A percentile compares a stretch with the other conserved stretches of the same genome.
Evolutionary conservation across 2,888 invertebrate genomes (phyloP).

Genomic region (Eutolmus rufibarbis): DNA sequence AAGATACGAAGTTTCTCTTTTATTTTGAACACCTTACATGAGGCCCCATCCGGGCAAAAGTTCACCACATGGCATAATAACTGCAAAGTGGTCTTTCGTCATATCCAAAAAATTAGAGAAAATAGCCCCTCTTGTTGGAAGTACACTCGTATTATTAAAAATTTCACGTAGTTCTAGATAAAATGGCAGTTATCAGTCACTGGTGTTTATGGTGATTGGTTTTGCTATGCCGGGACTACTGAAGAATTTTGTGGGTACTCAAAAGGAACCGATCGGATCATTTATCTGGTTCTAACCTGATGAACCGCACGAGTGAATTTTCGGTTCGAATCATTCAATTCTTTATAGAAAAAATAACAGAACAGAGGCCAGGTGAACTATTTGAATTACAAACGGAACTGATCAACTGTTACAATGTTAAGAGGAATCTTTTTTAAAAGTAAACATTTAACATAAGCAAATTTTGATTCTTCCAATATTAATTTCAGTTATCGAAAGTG

Average conservation of each 20-base stretch:
- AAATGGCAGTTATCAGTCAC: neutral
- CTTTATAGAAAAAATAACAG: neutral
- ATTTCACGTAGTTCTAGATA: neutral
- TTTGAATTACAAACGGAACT: neutral
- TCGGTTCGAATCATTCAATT: neutral
- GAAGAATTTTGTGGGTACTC: neutral
- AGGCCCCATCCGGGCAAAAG: neutral
- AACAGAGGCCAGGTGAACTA: neutral
- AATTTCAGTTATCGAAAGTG: conserved; percentile 64
- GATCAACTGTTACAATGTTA: neutral
- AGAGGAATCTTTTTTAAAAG: neutral
- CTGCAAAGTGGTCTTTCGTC: neutral
- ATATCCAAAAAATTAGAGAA: neutral
- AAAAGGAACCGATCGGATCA: neutral
- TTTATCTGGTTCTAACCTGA: neutral
- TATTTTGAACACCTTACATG: neutral
- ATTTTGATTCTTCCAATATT: neutral
- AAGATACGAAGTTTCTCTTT: conserved; percentile 3
- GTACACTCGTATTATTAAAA: neutral
- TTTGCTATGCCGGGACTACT: neutral
- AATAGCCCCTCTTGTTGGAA: neutral
- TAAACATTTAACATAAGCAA: neutral
- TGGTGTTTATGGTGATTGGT: neutral
- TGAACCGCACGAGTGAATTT: neutral
- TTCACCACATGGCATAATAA: neutral